phyloP scores from a whole-genome alignment of 2,113 vertebrate genomes.

The Castor canadensis region DNA sequence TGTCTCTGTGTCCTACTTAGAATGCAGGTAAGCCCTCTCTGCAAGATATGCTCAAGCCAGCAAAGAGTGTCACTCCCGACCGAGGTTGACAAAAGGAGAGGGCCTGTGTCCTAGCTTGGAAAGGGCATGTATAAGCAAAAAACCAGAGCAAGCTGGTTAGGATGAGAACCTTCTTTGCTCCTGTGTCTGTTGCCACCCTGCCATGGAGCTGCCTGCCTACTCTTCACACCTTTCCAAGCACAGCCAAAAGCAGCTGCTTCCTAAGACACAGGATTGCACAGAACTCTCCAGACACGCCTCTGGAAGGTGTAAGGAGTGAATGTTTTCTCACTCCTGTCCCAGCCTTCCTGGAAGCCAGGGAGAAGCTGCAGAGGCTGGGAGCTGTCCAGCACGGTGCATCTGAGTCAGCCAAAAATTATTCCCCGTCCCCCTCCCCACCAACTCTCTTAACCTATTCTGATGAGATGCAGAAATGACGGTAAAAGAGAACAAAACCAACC shows the following conservation, averaged over 20 bases:
- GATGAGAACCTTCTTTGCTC: background rate
- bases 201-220: background rate
- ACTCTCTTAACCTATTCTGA: constrained; percentile 2
- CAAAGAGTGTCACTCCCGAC: background rate
- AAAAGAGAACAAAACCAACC: background rate
- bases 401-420: constrained; percentile 46
- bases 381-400: constrained; percentile 6
- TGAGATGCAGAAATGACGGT: background rate
- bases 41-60: background rate
- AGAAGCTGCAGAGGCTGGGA: constrained; percentile 32
- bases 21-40: background rate
- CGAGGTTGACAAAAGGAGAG: background rate
- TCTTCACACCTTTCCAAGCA: constrained; percentile 1
- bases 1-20: background rate
- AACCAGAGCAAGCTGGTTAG: background rate
- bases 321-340: constrained; percentile 13
- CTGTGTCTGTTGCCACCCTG: background rate
- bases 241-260: background rate
- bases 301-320: constrained; percentile 31
- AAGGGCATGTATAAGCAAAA: background rate
- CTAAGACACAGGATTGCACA: background rate
- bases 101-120: accelerated
- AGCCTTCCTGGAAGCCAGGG: constrained; percentile 24
- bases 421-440: background rate
- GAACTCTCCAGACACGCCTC: constrained; percentile 38